A percentile compares a stretch with the other conserved stretches of the same genome.
phyloP scores from a whole-genome alignment of 2,113 vertebrate genomes.

The Erythrolamprus reginae region DNA sequence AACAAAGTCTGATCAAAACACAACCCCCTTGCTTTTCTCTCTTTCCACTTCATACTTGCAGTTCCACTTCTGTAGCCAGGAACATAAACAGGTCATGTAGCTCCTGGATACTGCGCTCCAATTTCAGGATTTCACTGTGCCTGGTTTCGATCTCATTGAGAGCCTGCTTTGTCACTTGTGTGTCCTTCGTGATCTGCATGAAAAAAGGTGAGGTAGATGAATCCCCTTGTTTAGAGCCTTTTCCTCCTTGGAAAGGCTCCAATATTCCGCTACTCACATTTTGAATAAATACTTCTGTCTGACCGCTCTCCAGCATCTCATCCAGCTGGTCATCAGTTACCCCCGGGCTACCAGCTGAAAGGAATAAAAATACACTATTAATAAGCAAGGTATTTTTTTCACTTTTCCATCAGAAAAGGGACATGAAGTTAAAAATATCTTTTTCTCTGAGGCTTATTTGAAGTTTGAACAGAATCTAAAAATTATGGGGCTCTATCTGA shows the following conservation, averaged over 20 bases:
- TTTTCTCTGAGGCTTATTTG: neutral
- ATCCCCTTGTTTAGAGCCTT: neutral
- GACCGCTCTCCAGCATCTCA: conserved; percentile 83
- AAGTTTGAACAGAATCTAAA: neutral
- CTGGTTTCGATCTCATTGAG: conserved; percentile 86
- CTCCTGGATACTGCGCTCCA: conserved; percentile 84
- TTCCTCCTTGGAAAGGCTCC: neutral
- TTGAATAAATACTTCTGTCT: conserved; percentile 86
- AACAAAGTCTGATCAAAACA: neutral
- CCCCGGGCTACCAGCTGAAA: conserved; percentile 68
- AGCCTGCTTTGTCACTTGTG: conserved; percentile 79
- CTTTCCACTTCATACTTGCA: conserved; percentile 68
- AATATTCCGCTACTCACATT: conserved; percentile 73
- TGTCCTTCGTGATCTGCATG: conserved; percentile 80
- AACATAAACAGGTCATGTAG: conserved; percentile 88
- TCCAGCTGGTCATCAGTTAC: conserved; percentile 82
- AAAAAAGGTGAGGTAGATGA: neutral
- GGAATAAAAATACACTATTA: neutral
- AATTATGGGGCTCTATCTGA: neutral
- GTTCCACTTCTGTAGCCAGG: conserved; percentile 85
- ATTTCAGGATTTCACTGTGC: conserved; percentile 86
- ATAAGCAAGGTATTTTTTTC: neutral
- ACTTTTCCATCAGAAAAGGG: no score
- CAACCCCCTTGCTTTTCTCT: neutral
- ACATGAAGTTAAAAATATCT: neutral